Evolutionary conservation across 2,888 invertebrate genomes (phyloP).

Genomic region (Pristionchus entomophagus): DNA sequence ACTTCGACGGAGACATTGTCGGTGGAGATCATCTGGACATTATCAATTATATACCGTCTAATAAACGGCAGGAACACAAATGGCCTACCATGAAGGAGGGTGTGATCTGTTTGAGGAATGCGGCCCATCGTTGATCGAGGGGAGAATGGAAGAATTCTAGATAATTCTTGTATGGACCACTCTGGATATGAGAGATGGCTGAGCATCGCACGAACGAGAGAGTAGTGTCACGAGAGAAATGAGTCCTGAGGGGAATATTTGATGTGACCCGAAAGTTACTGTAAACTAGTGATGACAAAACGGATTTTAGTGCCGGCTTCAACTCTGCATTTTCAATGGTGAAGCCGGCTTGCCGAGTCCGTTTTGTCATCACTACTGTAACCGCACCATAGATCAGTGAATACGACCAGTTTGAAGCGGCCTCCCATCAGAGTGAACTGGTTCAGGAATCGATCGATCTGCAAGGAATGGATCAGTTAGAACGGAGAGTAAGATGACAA

Average conservation of each 20-base stretch:
- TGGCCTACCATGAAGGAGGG: slow-evolving; percentile 74
- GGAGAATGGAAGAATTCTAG: slow-evolving; percentile 66
- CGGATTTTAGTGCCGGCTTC: too few relatives aligned
- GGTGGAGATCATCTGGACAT: slow-evolving; percentile 66
- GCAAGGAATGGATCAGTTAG: slow-evolving; percentile 43
- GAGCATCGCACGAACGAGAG: slow-evolving; percentile 67
- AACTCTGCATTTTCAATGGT: too few relatives aligned
- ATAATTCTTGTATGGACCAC: slow-evolving; percentile 54
- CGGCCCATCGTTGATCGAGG: slow-evolving; percentile 67
- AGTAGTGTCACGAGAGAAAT: slow-evolving; percentile 68
- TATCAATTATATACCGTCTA: not conserved
- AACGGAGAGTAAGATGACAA: not conserved
- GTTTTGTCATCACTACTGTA: not conserved
- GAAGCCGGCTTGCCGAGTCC: too few relatives aligned
- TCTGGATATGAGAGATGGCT: slow-evolving; percentile 63
- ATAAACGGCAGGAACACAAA: too few relatives aligned
- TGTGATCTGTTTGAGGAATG: slow-evolving; percentile 69
- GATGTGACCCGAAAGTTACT: too few relatives aligned
- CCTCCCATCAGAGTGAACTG: slow-evolving; percentile 70
- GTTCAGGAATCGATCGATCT: slow-evolving; percentile 70
- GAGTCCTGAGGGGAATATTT: slow-evolving; percentile 49
- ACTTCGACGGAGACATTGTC: slow-evolving; percentile 67
- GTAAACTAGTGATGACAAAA: too few relatives aligned
- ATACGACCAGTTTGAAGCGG: slow-evolving; percentile 71
- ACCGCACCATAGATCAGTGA: slow-evolving; percentile 64